phyloP scores from a whole-genome alignment of 2,797 vertebrate genomes.

The Apogon hyalosoma region DNA sequence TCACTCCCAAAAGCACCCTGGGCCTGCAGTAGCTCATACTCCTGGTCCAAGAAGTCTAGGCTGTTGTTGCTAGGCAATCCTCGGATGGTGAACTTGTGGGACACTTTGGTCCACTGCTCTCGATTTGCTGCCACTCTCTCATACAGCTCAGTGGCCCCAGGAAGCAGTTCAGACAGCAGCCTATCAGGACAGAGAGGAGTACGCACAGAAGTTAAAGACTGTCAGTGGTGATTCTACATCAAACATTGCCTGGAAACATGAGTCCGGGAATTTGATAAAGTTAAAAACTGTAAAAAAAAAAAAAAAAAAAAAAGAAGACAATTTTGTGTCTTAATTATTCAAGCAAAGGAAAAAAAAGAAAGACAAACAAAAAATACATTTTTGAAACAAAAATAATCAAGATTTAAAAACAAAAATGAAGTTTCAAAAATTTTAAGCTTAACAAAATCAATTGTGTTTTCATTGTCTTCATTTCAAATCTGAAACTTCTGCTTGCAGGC shows the following conservation, averaged over 20 bases:
- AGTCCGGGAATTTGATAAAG: too few species aligned
- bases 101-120: conserved; percentile 97
- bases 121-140: conserved; percentile 93
- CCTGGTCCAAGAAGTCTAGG: conserved; percentile 96
- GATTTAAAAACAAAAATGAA: too few species aligned
- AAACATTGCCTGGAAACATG: not conserved
- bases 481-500: too few species aligned
- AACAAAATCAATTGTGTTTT: too few species aligned
- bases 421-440: too few species aligned
- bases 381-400: too few species aligned
- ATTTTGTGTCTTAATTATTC: too few species aligned
- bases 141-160: conserved; percentile 89
- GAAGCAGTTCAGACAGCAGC: conserved; percentile 93
- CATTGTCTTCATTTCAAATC: too few species aligned
- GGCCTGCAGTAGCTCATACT: conserved; percentile 89
- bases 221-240: not conserved
- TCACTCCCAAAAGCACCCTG: conserved; percentile 85
- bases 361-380: too few species aligned
- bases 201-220: not conserved
- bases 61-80: conserved; percentile 98
- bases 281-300: too few species aligned
- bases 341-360: too few species aligned
- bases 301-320: too few species aligned
- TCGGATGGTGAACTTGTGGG: conserved; percentile 96
- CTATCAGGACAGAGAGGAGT: conserved; percentile 70